phyloP scores from a whole-genome alignment of 2,113 vertebrate species.

The Aldabrachelys gigantea region DNA sequence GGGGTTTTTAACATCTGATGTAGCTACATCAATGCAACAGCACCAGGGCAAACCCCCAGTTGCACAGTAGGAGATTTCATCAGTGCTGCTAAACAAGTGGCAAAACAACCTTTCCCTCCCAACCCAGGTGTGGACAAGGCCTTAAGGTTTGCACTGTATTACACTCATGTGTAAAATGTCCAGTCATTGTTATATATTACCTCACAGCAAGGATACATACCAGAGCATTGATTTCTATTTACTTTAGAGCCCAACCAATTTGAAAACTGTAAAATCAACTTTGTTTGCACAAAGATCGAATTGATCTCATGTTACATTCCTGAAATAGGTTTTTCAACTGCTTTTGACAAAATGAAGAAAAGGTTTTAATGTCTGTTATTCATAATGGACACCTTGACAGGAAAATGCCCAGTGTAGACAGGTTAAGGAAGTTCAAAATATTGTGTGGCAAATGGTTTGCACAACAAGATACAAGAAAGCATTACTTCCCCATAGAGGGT shows the following conservation, averaged over 20 bases:
- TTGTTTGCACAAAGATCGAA: not conserved
- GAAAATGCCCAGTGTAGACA: not conserved
- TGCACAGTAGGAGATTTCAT: not conserved
- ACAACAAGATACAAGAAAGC: not conserved
- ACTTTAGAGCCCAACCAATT: not conserved
- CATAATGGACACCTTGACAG: not conserved
- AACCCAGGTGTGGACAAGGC: accelerated
- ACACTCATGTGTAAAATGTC: accelerated
- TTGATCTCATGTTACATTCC: not conserved
- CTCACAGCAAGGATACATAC: not conserved
- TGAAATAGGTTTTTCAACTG: not conserved
- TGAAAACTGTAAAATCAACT: not conserved
- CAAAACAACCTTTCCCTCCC: not conserved
- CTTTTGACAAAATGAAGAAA: accelerated
- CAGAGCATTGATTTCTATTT: not conserved
- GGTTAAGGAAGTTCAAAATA: not conserved
- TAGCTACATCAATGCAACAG: not conserved
- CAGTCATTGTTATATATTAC: not conserved
- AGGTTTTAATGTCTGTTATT: not conserved
- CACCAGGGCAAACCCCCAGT: not conserved
- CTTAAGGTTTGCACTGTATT: not conserved
- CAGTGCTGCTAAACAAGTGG: not conserved
- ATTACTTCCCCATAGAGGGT: not conserved
- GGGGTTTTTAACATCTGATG: too few relatives aligned
- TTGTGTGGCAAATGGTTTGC: not conserved